These are phyloP conservation scores for Pluvialis apricaria DNA, from an alignment of 2,113 vertebrate genomes.

Conservation along the genomic window DNA sequence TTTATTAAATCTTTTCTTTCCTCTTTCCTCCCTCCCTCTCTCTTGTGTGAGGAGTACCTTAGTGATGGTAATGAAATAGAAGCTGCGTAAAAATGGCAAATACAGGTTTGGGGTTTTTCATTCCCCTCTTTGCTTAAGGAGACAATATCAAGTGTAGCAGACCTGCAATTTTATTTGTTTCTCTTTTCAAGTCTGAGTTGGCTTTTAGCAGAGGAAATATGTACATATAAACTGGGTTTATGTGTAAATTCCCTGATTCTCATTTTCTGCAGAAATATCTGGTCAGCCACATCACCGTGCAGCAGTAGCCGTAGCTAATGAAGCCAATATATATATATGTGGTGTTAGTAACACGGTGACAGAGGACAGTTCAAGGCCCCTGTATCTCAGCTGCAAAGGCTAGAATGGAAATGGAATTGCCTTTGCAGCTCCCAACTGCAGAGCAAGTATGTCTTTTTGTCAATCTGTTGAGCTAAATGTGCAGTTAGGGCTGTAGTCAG, in stretches of 20 bases:
- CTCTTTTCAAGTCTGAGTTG: neutral
- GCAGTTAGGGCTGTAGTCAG: neutral
- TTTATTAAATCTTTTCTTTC: conserved; percentile 32
- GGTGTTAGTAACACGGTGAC: neutral
- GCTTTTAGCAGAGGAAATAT: neutral
- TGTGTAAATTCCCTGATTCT: neutral
- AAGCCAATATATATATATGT: neutral
- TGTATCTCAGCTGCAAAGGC: neutral
- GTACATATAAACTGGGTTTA: neutral
- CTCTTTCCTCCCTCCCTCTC: neutral
- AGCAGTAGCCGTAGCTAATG: neutral
- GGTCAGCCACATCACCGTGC: neutral
- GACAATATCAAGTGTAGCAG: neutral
- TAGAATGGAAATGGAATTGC: neutral
- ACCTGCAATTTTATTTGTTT: neutral
- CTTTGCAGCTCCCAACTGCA: neutral
- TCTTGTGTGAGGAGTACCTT: conserved; percentile 6
- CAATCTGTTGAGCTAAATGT: neutral
- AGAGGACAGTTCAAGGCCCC: neutral
- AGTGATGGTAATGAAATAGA: neutral
- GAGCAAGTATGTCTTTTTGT: neutral
- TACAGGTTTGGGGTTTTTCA: neutral
- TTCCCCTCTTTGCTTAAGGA: neutral
- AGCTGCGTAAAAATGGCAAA: neutral
- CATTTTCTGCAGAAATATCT: neutral